These are phyloP conservation scores for Eurosta solidaginis DNA, from an alignment of 1,140 invertebrate genomes.

Conservation along the genomic window DNA sequence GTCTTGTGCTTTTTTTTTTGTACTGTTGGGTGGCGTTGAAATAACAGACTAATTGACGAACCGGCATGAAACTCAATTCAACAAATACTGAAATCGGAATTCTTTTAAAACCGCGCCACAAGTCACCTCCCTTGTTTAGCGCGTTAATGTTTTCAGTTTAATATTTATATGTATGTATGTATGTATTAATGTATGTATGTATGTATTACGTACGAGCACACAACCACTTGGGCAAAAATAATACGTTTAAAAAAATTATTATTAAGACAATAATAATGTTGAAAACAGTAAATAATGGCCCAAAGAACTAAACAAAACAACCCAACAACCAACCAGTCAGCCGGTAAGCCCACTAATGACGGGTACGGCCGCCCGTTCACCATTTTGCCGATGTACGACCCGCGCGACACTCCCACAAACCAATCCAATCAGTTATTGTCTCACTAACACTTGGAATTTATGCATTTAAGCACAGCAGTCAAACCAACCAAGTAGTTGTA, in stretches of 20 bases:
- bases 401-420: background rate
- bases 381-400: no score
- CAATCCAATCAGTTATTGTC: background rate
- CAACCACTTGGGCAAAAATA: constrained; percentile 15
- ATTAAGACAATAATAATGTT: background rate
- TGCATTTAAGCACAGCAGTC: no score
- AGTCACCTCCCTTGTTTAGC: constrained; percentile 16
- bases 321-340: background rate
- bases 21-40: background rate
- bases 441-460: background rate
- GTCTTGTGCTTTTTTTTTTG: background rate
- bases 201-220: background rate
- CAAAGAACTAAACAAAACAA: background rate
- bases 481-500: no score
- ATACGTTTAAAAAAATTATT: background rate
- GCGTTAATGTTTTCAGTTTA: background rate
- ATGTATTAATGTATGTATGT: background rate
- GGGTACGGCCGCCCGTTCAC: background rate
- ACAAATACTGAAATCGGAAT: constrained; percentile 59
- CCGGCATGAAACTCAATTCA: constrained; percentile 57
- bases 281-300: background rate
- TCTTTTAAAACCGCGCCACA: constrained; percentile 45
- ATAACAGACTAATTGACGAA: constrained; percentile 29
- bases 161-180: background rate
- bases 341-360: background rate